These are phyloP conservation scores for Drosophila trapezifrons DNA, from an alignment of 1,140 invertebrate genomes.

Conservation along the genomic window DNA sequence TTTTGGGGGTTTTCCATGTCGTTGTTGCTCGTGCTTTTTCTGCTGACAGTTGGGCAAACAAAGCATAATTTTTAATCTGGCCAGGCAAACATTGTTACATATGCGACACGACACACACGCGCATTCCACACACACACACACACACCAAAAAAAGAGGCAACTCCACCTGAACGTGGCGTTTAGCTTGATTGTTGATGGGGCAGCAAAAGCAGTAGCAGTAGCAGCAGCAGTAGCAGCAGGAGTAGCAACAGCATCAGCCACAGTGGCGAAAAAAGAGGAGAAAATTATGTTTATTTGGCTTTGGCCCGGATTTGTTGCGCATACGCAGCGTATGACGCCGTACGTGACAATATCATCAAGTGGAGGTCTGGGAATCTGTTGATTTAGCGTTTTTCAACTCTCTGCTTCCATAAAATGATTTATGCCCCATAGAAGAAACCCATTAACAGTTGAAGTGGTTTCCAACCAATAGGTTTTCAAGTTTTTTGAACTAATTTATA, in stretches of 20 bases:
- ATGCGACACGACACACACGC: constrained; percentile 59
- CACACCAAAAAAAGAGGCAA: constrained; percentile 4
- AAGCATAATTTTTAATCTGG: constrained; percentile 83
- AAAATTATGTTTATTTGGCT: constrained; percentile 78
- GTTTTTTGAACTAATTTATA: not conserved
- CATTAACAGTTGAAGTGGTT: constrained; percentile 17
- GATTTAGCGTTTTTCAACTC: constrained; percentile 55
- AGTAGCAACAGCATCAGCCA: constrained; percentile 1
- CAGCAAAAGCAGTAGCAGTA: constrained; percentile 24
- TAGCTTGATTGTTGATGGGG: constrained; percentile 75
- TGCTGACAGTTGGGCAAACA: constrained; percentile 82
- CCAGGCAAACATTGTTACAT: constrained; percentile 79
- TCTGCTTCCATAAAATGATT: constrained; percentile 13
- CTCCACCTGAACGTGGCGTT: constrained; percentile 71
- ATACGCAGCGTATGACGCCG: constrained; percentile 54
- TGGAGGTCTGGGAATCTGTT: constrained; percentile 42
- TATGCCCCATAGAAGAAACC: constrained; percentile 8
- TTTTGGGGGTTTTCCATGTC: constrained; percentile 36
- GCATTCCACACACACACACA: constrained; percentile 6
- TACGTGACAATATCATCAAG: constrained; percentile 79
- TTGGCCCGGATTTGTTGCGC: constrained; percentile 68
- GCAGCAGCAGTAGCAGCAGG: not conserved
- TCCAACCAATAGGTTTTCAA: not conserved
- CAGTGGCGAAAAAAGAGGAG: constrained; percentile 17
- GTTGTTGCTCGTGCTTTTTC: constrained; percentile 59